Conservation (phyloP, 2,113 vertebrate species). For the Butorides virescens region DNA sequence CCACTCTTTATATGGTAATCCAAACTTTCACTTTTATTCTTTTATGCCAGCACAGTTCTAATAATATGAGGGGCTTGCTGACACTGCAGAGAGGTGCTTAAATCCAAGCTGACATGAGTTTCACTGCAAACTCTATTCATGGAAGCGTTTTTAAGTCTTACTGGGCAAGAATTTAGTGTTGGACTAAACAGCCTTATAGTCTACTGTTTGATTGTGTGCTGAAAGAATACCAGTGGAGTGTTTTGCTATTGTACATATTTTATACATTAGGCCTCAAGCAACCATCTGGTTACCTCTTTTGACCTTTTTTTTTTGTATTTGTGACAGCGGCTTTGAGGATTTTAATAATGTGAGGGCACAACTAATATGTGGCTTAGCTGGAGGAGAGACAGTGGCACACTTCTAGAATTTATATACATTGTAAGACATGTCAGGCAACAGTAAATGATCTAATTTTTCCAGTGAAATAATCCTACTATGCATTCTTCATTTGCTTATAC, state of each 20-base stretch:
- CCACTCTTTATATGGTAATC: background rate
- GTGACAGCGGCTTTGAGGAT: background rate
- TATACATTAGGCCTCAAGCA: background rate
- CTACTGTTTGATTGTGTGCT: background rate
- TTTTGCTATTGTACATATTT: background rate
- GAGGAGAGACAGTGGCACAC: background rate
- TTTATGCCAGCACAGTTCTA: background rate
- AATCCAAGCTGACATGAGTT: background rate
- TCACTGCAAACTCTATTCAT: background rate
- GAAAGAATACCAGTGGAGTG: background rate
- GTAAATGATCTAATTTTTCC: constrained; percentile 33
- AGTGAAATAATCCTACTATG: background rate
- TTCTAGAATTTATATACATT: background rate
- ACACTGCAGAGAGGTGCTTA: background rate
- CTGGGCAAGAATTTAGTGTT: background rate
- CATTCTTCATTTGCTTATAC: constrained; percentile 24
- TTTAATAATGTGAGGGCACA: background rate
- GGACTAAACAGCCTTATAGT: background rate
- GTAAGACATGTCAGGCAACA: constrained; percentile 28
- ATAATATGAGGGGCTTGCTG: background rate
- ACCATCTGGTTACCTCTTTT: constrained; percentile 6
- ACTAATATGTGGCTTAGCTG: background rate
- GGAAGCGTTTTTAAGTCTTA: background rate
- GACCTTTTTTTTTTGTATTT: background rate
- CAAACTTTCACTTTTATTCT: background rate